phyloP scores from a whole-genome alignment of 2,888 invertebrate genomes.

The Chloroclystis v-ata region DNA sequence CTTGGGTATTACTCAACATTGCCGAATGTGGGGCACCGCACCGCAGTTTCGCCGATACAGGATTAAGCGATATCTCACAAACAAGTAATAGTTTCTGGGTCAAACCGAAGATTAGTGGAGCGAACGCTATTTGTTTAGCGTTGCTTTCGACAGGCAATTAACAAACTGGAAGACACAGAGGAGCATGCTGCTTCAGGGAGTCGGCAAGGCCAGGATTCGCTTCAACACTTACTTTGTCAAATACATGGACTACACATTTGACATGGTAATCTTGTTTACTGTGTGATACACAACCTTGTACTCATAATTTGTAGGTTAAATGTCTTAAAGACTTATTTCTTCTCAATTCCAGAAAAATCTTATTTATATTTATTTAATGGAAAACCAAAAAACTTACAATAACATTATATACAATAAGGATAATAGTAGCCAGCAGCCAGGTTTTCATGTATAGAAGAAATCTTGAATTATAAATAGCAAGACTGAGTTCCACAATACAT shows the following conservation, averaged over 20 bases:
- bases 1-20: slow-evolving; percentile 28
- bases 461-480: too few species aligned
- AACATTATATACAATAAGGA: too few species aligned
- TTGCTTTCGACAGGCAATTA: slow-evolving; percentile 14
- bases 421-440: too few species aligned
- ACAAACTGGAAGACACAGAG: slow-evolving; percentile 9
- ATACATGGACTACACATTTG: slow-evolving; percentile 1
- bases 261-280: background rate
- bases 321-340: background rate
- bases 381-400: too few species aligned
- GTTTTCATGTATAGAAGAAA: too few species aligned
- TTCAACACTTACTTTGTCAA: slow-evolving; percentile 1
- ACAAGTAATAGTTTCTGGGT: slow-evolving; percentile 35
- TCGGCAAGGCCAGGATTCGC: slow-evolving; percentile 9
- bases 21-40: slow-evolving; percentile 32
- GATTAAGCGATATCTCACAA: slow-evolving; percentile 37
- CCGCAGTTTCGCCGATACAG: slow-evolving; percentile 31
- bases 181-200: slow-evolving; percentile 1
- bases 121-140: slow-evolving; percentile 17
- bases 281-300: slow-evolving; percentile 19
- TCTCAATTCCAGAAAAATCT: too few species aligned
- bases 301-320: slow-evolving; percentile 1
- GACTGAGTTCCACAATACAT: too few species aligned
- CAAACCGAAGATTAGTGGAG: slow-evolving; percentile 35
- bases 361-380: too few species aligned